These are phyloP conservation scores for Saxidomus purpurata DNA, from an alignment of 1,140 invertebrate species.

Conservation along the genomic window DNA sequence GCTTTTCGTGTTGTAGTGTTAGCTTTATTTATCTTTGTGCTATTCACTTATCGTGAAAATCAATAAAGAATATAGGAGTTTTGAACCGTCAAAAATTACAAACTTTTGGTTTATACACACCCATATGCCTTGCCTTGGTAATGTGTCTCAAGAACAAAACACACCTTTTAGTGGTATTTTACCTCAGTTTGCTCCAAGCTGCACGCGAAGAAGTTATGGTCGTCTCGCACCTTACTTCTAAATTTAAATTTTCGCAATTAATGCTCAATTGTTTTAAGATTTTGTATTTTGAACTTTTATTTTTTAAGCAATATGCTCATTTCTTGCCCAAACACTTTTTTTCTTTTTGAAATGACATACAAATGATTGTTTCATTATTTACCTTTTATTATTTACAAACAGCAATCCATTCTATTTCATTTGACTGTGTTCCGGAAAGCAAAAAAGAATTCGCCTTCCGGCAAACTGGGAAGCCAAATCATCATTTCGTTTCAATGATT, in stretches of 20 bases:
- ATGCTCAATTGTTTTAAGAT: constrained; percentile 7
- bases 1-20: neutral
- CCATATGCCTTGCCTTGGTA: neutral
- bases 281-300: neutral
- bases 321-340: neutral
- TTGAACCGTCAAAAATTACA: neutral
- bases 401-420: no score
- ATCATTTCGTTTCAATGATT: constrained; percentile 41
- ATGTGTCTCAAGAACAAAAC: neutral
- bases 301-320: neutral
- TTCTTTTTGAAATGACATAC: neutral
- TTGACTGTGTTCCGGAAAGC: no score
- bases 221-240: neutral
- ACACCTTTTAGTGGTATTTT: neutral
- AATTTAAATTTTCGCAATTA: neutral
- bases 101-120: neutral
- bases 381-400: no score
- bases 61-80: no score
- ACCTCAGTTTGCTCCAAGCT: neutral
- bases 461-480: neutral
- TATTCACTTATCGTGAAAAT: neutral
- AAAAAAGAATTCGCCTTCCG: no score
- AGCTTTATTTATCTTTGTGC: neutral
- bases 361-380: neutral
- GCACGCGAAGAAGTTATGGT: neutral